These are phyloP conservation scores for Tenthredo amoena DNA, from an alignment of 2,888 invertebrate genomes.

Conservation along the genomic window DNA sequence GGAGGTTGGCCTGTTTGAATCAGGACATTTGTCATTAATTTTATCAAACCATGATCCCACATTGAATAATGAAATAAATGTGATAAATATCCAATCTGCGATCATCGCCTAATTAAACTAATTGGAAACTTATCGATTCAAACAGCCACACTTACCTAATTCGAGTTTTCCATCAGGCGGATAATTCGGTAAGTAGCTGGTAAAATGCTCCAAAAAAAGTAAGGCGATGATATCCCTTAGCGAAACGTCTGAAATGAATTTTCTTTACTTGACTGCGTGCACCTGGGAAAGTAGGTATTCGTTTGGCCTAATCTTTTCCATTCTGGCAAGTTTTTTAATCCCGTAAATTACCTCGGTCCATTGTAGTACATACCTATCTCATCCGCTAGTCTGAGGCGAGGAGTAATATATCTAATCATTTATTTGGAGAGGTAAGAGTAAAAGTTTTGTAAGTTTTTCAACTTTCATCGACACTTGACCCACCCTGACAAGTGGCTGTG, in stretches of 20 bases:
- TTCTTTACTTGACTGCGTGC: not conserved
- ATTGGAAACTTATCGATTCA: no score
- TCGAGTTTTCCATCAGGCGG: not conserved
- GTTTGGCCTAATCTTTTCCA: not conserved
- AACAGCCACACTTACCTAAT: not conserved
- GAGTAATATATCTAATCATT: conserved; percentile 14
- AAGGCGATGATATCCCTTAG: not conserved
- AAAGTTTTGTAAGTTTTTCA: conserved; percentile 14
- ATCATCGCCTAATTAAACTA: no score
- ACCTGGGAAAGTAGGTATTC: not conserved
- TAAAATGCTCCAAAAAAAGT: not conserved
- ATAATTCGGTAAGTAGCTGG: not conserved
- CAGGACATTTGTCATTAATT: not conserved
- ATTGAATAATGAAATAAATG: no score
- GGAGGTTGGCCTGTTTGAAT: not conserved
- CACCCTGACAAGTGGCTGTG: conserved; percentile 23
- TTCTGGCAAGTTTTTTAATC: not conserved
- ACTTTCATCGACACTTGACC: conserved; percentile 47
- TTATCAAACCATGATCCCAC: not conserved
- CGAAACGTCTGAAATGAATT: not conserved
- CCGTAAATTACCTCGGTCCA: not conserved
- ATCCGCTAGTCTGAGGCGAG: not conserved
- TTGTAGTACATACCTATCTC: not conserved
- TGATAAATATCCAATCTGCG: no score
- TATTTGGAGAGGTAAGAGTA: not conserved